phyloP scores from a whole-genome alignment of 2,888 invertebrate species.

The Glyphotaelius pellucidus region DNA sequence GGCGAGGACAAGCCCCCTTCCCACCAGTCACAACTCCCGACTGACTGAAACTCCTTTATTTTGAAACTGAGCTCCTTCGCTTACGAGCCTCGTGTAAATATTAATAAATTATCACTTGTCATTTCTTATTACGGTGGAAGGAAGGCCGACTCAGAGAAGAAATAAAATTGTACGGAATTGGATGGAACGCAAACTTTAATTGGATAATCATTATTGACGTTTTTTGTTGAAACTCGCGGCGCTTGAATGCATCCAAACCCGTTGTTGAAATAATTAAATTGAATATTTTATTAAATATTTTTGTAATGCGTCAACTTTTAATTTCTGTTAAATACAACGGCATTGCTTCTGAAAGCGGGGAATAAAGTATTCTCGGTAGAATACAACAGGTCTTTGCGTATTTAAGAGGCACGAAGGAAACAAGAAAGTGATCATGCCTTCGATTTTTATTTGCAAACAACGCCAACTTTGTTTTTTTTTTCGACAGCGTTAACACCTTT shows the following conservation, averaged over 20 bases:
- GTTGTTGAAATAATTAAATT: not conserved
- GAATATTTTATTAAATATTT: constrained; percentile 3
- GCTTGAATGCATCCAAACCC: constrained; percentile 10
- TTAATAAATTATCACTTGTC: constrained; percentile 47
- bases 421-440: not conserved
- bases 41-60: not conserved
- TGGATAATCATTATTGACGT: constrained; percentile 32
- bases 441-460: constrained; percentile 12
- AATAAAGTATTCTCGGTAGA: not conserved
- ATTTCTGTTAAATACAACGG: not conserved
- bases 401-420: constrained; percentile 13
- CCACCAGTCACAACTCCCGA: constrained; percentile 15
- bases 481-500: constrained; percentile 4
- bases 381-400: constrained; percentile 11
- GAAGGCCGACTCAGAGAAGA: constrained; percentile 1
- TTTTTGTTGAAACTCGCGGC: constrained; percentile 18
- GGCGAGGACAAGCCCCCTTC: not conserved
- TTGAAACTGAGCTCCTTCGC: constrained; percentile 32
- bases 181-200: constrained; percentile 30
- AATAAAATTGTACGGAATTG: constrained; percentile 32
- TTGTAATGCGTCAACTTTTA: not conserved
- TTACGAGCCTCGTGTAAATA: constrained; percentile 29
- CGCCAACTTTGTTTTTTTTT: not conserved
- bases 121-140: constrained; percentile 21
- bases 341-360: not conserved